Base-by-base conservation (phyloP, 2,888 invertebrate genomes). In the Catocala nupta region DNA sequence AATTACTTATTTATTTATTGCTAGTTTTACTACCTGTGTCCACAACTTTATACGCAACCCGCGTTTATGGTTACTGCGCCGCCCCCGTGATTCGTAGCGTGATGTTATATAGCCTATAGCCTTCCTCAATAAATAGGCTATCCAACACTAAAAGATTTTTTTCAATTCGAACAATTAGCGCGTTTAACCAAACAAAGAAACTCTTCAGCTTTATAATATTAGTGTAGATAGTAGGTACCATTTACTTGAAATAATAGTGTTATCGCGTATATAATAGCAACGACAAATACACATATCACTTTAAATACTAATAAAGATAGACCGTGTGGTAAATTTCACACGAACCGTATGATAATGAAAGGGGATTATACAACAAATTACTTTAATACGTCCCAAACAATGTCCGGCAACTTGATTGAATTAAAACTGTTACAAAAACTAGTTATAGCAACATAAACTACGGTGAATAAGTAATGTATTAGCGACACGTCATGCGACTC, bases 391-490 rank as follows among this genome's bases (percentile, higher is more conserved):
- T 86, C 80, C 75, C 75, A 76, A 81, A 79, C 78, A 72, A 78
- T 77, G 80, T 81, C 75, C 77, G 63, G 71, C 48, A 69, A 69
- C 67, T 85, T 85, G 87, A 87, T 86, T 85, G 84, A 80, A 84
- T 84, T 83, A 82, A 80, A 86, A 86, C 81, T 78, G 83, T 85
- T 82, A 83, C 80, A 76, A 82, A 80, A 82, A 82, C 79, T 77
- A 83, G 56, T n/a, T n/a, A n/a, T 81, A 73, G 72, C 72, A 81
- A 83, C 84, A 76, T 81, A 84, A 82, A 82, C 81, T 84, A 80
- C 78, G 78, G 75, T 85, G 85, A 86, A 89, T 89, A 88, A 91
- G 84, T 90, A 87, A 90, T 89, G 87, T 84, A 82, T 75, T 77
- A 81, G 81, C 73, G 80, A 85, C 91, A 89, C 87, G 89, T 85